A percentile compares a stretch with the other conserved stretches of the same genome.
These are phyloP conservation scores for Acanthoscelides obtectus DNA, from an alignment of 2,888 invertebrate species.

Conservation along the genomic window DNA sequence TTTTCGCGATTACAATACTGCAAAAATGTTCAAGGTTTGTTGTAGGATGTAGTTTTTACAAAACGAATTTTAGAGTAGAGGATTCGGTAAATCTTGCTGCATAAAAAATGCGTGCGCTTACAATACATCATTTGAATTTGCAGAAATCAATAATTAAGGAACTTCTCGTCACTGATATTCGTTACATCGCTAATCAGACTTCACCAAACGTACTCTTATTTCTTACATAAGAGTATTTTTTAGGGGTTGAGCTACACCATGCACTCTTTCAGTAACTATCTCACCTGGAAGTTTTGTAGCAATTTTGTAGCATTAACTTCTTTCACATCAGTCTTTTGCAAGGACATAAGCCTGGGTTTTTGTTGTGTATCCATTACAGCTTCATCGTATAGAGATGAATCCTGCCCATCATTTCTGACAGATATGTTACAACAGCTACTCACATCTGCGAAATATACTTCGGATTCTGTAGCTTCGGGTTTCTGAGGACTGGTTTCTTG, in stretches of 20 bases:
- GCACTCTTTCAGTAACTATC: background rate
- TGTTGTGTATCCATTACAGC: conserved; percentile 45
- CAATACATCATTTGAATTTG: too few species aligned
- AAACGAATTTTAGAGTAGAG: too few species aligned
- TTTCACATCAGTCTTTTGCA: conserved; percentile 47
- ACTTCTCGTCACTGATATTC: too few species aligned
- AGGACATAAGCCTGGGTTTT: conserved; percentile 40
- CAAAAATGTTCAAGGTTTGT: too few species aligned
- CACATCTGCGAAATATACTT: conserved; percentile 82
- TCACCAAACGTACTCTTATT: too few species aligned
- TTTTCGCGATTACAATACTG: too few species aligned
- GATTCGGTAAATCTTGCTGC: too few species aligned
- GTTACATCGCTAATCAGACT: too few species aligned
- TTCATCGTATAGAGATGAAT: conserved; percentile 56
- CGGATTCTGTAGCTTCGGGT: conserved; percentile 67
- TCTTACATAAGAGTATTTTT: too few species aligned
- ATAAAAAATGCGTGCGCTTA: too few species aligned
- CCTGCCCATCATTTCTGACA: conserved; percentile 53
- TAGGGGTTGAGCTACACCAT: conserved; percentile 17
- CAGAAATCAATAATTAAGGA: too few species aligned
- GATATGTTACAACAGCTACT: conserved; percentile 79
- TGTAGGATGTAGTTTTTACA: too few species aligned
- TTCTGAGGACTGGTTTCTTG: conserved; percentile 57
- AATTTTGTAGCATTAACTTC: conserved; percentile 32
- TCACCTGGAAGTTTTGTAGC: conserved; percentile 30